phyloP scores from a whole-genome alignment of 2,113 vertebrate species.

The Xyrauchen texanus region DNA sequence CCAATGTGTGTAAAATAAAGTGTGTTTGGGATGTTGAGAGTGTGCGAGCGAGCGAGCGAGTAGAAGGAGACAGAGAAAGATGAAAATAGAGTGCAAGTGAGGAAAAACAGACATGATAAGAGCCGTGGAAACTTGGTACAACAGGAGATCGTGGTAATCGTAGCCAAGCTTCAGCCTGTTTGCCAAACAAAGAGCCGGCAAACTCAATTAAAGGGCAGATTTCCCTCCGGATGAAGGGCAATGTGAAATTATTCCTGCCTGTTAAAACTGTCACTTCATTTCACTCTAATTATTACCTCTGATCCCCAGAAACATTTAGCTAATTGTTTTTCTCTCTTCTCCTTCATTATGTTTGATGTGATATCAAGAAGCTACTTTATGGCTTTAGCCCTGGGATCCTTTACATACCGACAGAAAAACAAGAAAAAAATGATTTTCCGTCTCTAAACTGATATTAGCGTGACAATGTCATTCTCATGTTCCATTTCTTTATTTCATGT shows the following conservation, averaged over 20 bases:
- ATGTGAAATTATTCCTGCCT: constrained; percentile 74
- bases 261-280: constrained; percentile 79
- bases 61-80: constrained; percentile 10
- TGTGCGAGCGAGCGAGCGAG: constrained; percentile 11
- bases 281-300: constrained; percentile 76
- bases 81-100: constrained; percentile 23
- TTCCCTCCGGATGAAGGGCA: constrained; percentile 70
- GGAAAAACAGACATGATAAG: constrained; percentile 19
- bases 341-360: constrained; percentile 56
- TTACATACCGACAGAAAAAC: constrained; percentile 44
- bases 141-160: constrained; percentile 57
- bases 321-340: constrained; percentile 70
- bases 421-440: constrained; percentile 59
- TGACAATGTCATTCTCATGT: neutral
- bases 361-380: constrained; percentile 65
- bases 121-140: constrained; percentile 50
- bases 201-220: constrained; percentile 75
- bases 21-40: constrained; percentile 43
- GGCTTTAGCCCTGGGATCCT: constrained; percentile 50
- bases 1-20: constrained; percentile 27
- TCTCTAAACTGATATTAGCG: constrained; percentile 29
- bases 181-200: constrained; percentile 70
- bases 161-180: constrained; percentile 63
- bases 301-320: constrained; percentile 70
- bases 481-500: constrained; percentile 1